Evolutionary conservation across 2,797 vertebrate genomes (phyloP).

Genomic region (Vultur gryphus): DNA sequence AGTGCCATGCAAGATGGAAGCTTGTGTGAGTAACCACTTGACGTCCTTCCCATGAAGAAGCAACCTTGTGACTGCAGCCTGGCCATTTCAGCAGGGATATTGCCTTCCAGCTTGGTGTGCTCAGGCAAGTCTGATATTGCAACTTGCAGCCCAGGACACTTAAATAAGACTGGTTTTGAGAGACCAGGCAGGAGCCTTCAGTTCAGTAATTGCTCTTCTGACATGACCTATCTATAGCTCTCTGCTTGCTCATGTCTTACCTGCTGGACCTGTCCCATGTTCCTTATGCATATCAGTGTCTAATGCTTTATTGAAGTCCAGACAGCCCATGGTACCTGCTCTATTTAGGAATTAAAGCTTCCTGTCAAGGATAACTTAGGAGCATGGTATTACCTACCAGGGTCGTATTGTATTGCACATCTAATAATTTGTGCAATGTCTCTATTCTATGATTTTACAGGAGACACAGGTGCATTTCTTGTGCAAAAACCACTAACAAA

Average conservation of each 20-base stretch:
- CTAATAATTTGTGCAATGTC: neutral
- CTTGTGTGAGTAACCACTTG: neutral
- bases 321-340: neutral
- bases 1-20: neutral
- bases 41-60: neutral
- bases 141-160: neutral
- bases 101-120: neutral
- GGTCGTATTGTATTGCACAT: neutral
- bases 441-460: neutral
- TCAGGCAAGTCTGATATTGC: neutral
- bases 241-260: neutral
- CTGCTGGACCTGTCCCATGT: neutral
- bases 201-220: neutral
- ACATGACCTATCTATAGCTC: neutral
- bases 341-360: neutral
- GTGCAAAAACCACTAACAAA: neutral
- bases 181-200: neutral
- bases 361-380: neutral
- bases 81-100: neutral
- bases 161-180: neutral
- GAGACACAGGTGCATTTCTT: neutral
- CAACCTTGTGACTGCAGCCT: neutral
- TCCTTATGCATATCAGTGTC: neutral
- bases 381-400: neutral
- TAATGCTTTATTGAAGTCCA: neutral